These are phyloP conservation scores for Microtus pennsylvanicus DNA, from an alignment of 2,113 vertebrate species.

Conservation along the genomic window DNA sequence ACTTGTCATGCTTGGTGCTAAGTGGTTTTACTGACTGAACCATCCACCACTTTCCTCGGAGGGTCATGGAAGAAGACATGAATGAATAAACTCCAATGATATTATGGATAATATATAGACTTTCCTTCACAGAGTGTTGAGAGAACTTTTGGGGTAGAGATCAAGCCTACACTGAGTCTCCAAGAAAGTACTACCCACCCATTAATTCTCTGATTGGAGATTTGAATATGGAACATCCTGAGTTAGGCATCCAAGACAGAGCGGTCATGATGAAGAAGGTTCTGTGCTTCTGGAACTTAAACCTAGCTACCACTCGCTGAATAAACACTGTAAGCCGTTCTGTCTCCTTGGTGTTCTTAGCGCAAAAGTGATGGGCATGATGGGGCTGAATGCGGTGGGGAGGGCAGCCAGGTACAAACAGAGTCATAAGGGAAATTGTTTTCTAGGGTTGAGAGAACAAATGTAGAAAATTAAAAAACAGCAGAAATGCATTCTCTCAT, in stretches of 20 bases:
- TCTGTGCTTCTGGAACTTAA: neutral
- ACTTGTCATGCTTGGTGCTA: neutral
- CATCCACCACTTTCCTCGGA: neutral
- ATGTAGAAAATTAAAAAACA: neutral
- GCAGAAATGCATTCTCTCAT: neutral
- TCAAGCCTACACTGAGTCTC: neutral
- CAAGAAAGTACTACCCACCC: neutral
- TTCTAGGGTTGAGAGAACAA: neutral
- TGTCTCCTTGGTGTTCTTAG: neutral
- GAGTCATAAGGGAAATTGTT: neutral
- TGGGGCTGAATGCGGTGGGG: neutral
- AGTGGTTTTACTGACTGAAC: neutral
- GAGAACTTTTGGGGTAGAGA: neutral
- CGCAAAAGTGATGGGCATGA: neutral
- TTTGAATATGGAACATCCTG: neutral
- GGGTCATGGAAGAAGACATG: neutral
- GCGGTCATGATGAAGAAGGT: neutral
- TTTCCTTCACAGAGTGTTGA: neutral
- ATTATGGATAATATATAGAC: too few relatives aligned
- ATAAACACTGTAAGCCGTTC: neutral
- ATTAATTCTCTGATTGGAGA: neutral
- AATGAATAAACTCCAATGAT: neutral
- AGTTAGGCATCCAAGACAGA: neutral
- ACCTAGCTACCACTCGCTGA: neutral
- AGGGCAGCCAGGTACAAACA: neutral